Conservation (phyloP, 2,888 invertebrate genomes). For the Callyntrura guangdongensis region DNA sequence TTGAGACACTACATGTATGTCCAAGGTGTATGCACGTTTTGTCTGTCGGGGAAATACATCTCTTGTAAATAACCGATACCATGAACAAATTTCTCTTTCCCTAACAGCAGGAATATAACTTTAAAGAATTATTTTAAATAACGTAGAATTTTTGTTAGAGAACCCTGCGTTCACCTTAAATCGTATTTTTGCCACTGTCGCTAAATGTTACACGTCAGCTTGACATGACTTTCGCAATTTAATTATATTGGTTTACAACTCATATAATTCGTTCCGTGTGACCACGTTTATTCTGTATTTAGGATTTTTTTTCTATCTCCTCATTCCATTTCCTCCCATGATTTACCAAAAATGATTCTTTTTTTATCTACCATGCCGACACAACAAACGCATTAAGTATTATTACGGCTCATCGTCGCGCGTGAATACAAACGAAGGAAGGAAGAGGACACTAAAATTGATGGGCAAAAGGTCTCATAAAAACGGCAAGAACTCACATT, state of each 20-base stretch:
- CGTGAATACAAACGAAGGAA: slow-evolving; percentile 4
- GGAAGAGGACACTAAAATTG: slow-evolving; percentile 22
- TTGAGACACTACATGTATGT: background rate
- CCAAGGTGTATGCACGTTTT: too few species aligned
- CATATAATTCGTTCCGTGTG: background rate
- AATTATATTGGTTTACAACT: too few species aligned
- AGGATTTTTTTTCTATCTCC: background rate
- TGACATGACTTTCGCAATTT: too few species aligned
- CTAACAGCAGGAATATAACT: too few species aligned
- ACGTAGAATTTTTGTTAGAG: too few species aligned
- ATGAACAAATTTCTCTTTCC: too few species aligned
- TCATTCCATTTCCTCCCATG: background rate
- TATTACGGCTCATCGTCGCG: background rate
- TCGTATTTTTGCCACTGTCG: too few species aligned
- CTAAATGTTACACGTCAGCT: too few species aligned
- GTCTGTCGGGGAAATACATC: too few species aligned
- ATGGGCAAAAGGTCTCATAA: slow-evolving; percentile 2
- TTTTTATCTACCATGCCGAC: background rate
- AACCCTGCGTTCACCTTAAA: too few species aligned
- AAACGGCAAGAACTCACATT: background rate
- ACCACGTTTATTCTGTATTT: background rate
- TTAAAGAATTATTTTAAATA: too few species aligned
- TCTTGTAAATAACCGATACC: too few species aligned
- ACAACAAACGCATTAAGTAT: background rate
- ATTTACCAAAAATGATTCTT: slow-evolving; percentile 10